Evolutionary conservation across 2,888 invertebrate species (phyloP), one percentile per base, ranked within the genome.

Genomic region (Seira musarum): DNA sequence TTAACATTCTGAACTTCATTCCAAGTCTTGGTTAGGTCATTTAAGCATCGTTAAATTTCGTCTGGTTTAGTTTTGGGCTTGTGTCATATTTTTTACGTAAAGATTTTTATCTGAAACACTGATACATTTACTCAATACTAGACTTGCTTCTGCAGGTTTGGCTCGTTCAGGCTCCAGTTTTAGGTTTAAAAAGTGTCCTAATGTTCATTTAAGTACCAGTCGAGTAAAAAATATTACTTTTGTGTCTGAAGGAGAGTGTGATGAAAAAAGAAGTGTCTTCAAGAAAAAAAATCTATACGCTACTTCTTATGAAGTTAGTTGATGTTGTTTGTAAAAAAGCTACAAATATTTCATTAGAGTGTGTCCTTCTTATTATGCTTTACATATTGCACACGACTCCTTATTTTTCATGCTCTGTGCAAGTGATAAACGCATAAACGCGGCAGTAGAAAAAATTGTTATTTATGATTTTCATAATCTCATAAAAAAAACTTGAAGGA

Each of bases 181-280:
- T 13, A 40, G 40, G 13, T 40, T 8, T 40, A 8, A 8, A 5
- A 40, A 40, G 40, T 40, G 40, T 57, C 63, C 65, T 77, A 77
- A 77, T 77, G 77, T 46, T 13, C 46, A 60, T 71, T 70, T 71
- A 71, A 77, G 77, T 71, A 77, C 77, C 65, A 57, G n/a, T 8
- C 3, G 40, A 13, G 40, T 40, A 40, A 40, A 13, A 5, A 40
- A 8, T 5, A 40, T 40, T 40, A 40, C 40, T 40, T 40, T 13
- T 8, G 40, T 8, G 40, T 8, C 40, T n/a, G n/a, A n/a, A n/a
- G n/a, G n/a, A 40, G 40, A 40, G 13, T 40, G 40, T 40, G 40
- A 40, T 5, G 6, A 40, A 40, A n/a, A n/a, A 40, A 40, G 40
- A 40, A 40, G 40, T 13, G 40, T 40, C 13, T 40, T 40, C 13